Conservation (phyloP, 2,113 vertebrate genomes). For the Poeciliopsis occidentalis region DNA sequence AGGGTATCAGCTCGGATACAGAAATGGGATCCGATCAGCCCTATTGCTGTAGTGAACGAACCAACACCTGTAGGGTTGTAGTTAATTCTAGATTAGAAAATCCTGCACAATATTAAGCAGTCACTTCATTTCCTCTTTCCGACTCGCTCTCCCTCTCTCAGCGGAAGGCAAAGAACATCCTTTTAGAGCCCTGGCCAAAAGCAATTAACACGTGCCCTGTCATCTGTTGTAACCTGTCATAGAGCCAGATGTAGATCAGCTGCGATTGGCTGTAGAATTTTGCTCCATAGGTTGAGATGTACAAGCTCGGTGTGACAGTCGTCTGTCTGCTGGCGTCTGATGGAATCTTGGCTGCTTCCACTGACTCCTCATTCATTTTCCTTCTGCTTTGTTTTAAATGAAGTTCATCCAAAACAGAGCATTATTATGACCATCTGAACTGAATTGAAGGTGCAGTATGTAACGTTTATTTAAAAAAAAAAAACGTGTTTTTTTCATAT, state of each 20-base stretch:
- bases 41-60: not conserved
- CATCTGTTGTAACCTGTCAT: not conserved
- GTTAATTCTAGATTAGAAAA: constrained; percentile 10
- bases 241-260: constrained; percentile 3
- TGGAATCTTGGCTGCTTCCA: not conserved
- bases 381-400: not conserved
- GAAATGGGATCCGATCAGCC: not conserved
- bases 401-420: constrained; percentile 2
- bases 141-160: constrained; percentile 44
- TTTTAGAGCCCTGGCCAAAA: constrained; percentile 70
- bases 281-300: not conserved
- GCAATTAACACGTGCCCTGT: constrained; percentile 69
- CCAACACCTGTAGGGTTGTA: not conserved
- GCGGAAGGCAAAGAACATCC: constrained; percentile 68
- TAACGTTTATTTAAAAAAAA: no score
- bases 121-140: constrained; percentile 34
- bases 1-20: not conserved
- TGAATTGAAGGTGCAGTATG: not conserved
- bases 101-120: constrained; percentile 7
- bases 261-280: constrained; percentile 17
- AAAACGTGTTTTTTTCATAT: no score
- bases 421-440: not conserved
- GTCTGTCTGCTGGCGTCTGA: not conserved
- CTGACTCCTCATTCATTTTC: not conserved
- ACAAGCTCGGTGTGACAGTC: not conserved